phyloP scores from a whole-genome alignment of 2,888 invertebrate genomes.

The Resseliella maxima region DNA sequence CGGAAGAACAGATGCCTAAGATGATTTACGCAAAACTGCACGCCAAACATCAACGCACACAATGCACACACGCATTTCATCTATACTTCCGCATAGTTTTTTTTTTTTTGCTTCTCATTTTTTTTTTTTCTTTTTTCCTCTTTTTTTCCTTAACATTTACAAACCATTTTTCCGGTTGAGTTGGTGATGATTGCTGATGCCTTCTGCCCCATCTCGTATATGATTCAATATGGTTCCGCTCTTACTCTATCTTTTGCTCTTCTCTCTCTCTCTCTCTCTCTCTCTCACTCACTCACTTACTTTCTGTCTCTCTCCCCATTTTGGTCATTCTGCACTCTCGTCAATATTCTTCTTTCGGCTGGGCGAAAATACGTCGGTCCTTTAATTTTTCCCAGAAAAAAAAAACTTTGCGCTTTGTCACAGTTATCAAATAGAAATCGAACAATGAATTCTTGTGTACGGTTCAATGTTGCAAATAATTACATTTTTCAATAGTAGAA shows the following conservation, averaged over 20 bases:
- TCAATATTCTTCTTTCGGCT: no score
- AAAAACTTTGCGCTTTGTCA: conserved; percentile 1
- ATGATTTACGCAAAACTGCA: conserved; percentile 42
- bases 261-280: not conserved
- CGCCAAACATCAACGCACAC: not conserved
- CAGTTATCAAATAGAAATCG: conserved; percentile 1
- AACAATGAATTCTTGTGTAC: conserved; percentile 5
- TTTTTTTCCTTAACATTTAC: not conserved
- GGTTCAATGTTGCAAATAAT: conserved; percentile 56
- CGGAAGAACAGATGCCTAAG: conserved; percentile 53
- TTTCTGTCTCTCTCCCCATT: not conserved
- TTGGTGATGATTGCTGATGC: not conserved
- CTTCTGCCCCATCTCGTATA: not conserved
- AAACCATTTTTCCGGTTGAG: conserved; percentile 49
- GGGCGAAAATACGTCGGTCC: not conserved
- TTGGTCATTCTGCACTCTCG: no score
- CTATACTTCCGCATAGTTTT: not conserved
- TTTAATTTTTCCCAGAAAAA: not conserved
- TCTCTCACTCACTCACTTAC: not conserved
- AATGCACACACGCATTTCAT: not conserved
- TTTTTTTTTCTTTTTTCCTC: not conserved
- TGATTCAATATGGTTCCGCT: conserved; percentile 22
- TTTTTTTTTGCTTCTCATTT: not conserved
- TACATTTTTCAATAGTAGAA: conserved; percentile 53
- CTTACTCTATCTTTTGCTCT: not conserved